Conservation (phyloP, 1,140 invertebrate genomes). For the Hycleus phaleratus region DNA sequence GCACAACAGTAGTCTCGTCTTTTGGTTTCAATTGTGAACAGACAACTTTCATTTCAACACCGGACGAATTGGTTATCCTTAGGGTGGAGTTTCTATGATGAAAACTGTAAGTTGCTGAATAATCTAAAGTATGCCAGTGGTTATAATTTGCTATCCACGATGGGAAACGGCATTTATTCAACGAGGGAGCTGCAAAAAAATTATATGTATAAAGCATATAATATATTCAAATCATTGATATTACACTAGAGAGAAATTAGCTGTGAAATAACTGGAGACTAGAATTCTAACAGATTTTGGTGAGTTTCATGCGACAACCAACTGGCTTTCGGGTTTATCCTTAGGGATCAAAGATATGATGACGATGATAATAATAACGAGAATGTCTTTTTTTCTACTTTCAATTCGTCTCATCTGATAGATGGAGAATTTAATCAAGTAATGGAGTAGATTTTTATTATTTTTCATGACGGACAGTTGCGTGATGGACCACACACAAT, state of each 20-base stretch:
- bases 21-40: slow-evolving; percentile 53
- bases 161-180: slow-evolving; percentile 59
- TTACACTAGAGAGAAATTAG: slow-evolving; percentile 15
- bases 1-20: slow-evolving; percentile 46
- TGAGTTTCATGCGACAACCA: not conserved
- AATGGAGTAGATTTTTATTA: slow-evolving; percentile 9
- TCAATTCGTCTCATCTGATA: no score
- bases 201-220: not conserved
- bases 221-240: slow-evolving; percentile 5
- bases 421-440: slow-evolving; percentile 14
- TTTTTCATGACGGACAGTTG: not conserved
- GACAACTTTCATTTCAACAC: slow-evolving; percentile 52
- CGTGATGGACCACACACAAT: not conserved
- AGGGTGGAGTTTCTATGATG: slow-evolving; percentile 58
- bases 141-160: slow-evolving; percentile 56
- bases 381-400: no score
- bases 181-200: slow-evolving; percentile 46
- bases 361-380: no score
- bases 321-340: not conserved
- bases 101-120: slow-evolving; percentile 56
- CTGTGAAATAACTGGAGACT: not conserved
- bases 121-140: slow-evolving; percentile 66
- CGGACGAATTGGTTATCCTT: slow-evolving; percentile 50
- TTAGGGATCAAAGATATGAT: no score
- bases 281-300: slow-evolving; percentile 12